These are phyloP conservation scores for Terebella lapidaria DNA, from an alignment of 2,888 invertebrate species.

Conservation along the genomic window DNA sequence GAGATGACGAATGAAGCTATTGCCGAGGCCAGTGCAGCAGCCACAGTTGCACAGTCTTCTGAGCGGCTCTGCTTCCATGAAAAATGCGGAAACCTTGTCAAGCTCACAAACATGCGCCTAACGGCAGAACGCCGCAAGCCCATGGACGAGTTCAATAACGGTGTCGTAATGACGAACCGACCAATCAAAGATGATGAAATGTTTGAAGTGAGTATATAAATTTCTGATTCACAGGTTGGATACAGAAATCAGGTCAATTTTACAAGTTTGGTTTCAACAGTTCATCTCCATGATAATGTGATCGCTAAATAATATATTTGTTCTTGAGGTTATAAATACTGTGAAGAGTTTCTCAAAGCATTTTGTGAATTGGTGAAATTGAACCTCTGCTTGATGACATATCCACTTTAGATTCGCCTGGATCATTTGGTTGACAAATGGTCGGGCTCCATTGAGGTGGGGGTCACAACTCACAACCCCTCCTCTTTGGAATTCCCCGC, in stretches of 20 bases:
- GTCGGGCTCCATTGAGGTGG: conserved; percentile 53
- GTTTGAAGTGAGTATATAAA: conserved; percentile 41
- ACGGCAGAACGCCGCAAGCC: conserved; percentile 48
- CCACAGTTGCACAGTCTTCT: conserved; percentile 26
- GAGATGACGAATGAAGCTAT: conserved; percentile 36
- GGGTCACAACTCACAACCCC: conserved; percentile 84
- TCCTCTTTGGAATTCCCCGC: conserved; percentile 84
- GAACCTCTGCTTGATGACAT: too few species aligned
- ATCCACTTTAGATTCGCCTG: conserved; percentile 61
- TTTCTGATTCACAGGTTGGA: too few species aligned
- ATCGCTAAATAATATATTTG: too few species aligned
- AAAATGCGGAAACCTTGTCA: conserved; percentile 80
- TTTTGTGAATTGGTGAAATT: too few species aligned
- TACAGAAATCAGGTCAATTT: too few species aligned
- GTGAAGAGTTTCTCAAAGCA: too few species aligned
- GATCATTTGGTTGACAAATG: conserved; percentile 52
- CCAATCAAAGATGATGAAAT: conserved; percentile 48
- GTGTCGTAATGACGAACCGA: conserved; percentile 52
- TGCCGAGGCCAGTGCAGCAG: conserved; percentile 21
- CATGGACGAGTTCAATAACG: conserved; percentile 52
- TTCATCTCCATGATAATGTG: too few species aligned
- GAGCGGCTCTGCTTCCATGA: conserved; percentile 69
- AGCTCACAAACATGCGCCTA: conserved; percentile 53
- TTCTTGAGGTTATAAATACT: too few species aligned
- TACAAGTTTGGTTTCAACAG: too few species aligned